A percentile compares a stretch with the other conserved stretches of the same genome.
Conservation (phyloP, 2,113 vertebrate genomes). For the Catharus bicknelli region DNA sequence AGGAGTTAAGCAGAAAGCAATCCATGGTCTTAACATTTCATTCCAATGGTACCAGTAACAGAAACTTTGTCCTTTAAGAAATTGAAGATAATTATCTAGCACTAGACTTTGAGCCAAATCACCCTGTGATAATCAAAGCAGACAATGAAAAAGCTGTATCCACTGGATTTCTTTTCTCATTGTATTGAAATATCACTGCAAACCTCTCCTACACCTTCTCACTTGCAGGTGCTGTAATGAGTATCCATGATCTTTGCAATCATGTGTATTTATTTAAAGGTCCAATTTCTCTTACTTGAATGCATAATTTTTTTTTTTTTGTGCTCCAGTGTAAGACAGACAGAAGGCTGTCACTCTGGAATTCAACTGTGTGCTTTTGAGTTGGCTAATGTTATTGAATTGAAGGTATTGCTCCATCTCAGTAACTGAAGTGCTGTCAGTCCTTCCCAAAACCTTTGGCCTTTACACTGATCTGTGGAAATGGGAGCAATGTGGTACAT, state of each 20-base stretch:
- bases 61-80: neutral
- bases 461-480: neutral
- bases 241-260: neutral
- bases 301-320: neutral
- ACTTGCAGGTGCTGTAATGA: neutral
- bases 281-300: neutral
- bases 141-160: neutral
- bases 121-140: neutral
- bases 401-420: neutral
- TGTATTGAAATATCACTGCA: neutral
- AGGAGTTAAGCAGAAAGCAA: neutral
- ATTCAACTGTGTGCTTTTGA: neutral
- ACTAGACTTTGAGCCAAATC: neutral
- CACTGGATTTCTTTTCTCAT: conserved; percentile 43
- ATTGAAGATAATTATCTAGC: neutral
- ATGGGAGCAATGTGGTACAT: neutral
- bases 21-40: conserved; percentile 42
- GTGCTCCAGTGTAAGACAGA: neutral
- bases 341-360: neutral
- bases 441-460: neutral
- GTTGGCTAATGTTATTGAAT: neutral
- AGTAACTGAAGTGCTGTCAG: neutral
- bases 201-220: neutral
- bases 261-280: neutral
- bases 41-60: neutral